Evolutionary conservation across 2,888 invertebrate genomes (phyloP).

Genomic region (Cosmorhoe ocellata): DNA sequence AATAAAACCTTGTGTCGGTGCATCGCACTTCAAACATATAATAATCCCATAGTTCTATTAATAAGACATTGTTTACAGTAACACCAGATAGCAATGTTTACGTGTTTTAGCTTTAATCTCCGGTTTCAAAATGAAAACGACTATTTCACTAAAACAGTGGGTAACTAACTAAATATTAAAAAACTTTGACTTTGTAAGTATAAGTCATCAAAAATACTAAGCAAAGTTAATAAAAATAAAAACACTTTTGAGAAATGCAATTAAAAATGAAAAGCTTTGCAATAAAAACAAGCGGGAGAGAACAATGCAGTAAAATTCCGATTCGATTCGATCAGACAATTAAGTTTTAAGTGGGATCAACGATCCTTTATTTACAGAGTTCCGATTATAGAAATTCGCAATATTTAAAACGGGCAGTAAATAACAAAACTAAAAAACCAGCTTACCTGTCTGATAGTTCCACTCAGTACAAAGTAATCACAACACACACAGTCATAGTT

Average conservation of each 20-base stretch:
- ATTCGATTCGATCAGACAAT: slow-evolving; percentile 64
- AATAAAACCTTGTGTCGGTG: slow-evolving; percentile 31
- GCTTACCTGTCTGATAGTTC: slow-evolving; percentile 39
- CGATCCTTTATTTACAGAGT: slow-evolving; percentile 59
- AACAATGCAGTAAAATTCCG: slow-evolving; percentile 50
- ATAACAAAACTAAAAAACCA: slow-evolving; percentile 18
- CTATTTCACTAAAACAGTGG: slow-evolving; percentile 1
- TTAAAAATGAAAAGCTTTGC: slow-evolving; percentile 13
- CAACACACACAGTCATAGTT: slow-evolving; percentile 25
- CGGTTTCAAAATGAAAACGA: slow-evolving; percentile 14
- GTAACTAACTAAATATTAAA: not conserved
- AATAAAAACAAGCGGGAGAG: slow-evolving; percentile 26
- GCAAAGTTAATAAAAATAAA: not conserved
- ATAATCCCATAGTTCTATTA: slow-evolving; percentile 64
- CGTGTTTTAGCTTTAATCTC: slow-evolving; percentile 57
- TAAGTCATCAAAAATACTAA: not conserved
- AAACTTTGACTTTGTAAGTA: not conserved
- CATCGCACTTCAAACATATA: slow-evolving; percentile 47
- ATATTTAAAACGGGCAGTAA: slow-evolving; percentile 34
- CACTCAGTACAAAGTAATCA: slow-evolving; percentile 22
- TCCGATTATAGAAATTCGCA: slow-evolving; percentile 60
- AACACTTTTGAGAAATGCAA: slow-evolving; percentile 9
- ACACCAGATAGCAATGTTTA: slow-evolving; percentile 69
- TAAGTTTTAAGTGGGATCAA: slow-evolving; percentile 73
- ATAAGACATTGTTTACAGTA: slow-evolving; percentile 68